These are phyloP conservation scores for Nezara viridula DNA, from an alignment of 2,888 invertebrate species.

Conservation along the genomic window DNA sequence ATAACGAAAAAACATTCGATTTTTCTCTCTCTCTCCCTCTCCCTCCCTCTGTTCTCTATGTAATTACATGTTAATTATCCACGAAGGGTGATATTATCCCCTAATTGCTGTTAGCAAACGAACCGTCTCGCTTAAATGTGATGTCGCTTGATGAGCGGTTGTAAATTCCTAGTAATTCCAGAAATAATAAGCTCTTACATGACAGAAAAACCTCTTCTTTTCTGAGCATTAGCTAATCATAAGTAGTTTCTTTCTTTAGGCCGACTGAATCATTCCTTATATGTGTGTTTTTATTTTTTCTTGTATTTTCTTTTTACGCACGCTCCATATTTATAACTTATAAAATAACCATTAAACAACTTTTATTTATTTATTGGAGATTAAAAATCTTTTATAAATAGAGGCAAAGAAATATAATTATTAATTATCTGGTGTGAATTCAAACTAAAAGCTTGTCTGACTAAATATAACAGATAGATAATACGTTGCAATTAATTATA, in stretches of 20 bases:
- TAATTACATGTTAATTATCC: slow-evolving; percentile 32
- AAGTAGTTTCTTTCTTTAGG: not conserved
- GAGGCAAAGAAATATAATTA: no score
- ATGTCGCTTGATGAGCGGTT: slow-evolving; percentile 25
- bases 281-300: not conserved
- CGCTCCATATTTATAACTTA: no score
- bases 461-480: no score
- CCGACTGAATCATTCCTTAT: not conserved
- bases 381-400: no score
- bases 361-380: no score
- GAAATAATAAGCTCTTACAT: not conserved
- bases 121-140: not conserved
- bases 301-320: not conserved
- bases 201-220: not conserved
- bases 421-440: no score
- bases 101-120: slow-evolving; percentile 17
- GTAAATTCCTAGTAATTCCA: slow-evolving; percentile 36
- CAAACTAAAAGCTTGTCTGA: no score
- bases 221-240: not conserved
- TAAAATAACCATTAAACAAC: not conserved
- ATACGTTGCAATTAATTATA: no score
- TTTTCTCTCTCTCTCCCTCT: not conserved
- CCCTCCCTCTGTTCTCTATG: no score
- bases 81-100: not conserved
- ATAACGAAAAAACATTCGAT: not conserved